These are phyloP conservation scores for Meghimatium bilineatum DNA, from an alignment of 2,888 invertebrate genomes.

Conservation along the genomic window DNA sequence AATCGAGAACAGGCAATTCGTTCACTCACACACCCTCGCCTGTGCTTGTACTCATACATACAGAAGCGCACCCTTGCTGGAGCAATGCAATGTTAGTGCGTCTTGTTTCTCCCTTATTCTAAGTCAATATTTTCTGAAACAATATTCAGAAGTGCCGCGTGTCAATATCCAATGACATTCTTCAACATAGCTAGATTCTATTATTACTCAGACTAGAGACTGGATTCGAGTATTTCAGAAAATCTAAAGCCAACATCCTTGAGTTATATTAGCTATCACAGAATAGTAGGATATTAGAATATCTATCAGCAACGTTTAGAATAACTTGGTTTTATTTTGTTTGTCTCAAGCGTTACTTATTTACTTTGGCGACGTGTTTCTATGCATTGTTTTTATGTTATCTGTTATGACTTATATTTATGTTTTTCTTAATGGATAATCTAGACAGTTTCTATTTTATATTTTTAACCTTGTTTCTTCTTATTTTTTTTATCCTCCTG, in stretches of 20 bases:
- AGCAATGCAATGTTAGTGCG: not conserved
- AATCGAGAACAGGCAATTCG: not conserved
- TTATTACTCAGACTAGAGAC: constrained; percentile 5
- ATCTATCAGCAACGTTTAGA: not conserved
- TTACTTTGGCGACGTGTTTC: not conserved
- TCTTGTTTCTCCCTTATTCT: not conserved
- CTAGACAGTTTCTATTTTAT: no score
- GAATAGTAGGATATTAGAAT: not conserved
- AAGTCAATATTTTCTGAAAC: constrained; percentile 17
- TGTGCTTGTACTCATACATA: not conserved
- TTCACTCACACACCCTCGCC: not conserved
- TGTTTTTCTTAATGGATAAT: not conserved
- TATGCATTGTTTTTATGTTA: not conserved
- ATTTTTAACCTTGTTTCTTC: no score
- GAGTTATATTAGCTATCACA: not conserved
- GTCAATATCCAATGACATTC: not conserved
- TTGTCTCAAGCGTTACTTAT: not conserved
- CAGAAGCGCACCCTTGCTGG: not conserved
- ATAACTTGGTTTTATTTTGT: not conserved
- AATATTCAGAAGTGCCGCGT: not conserved
- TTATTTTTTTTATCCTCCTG: no score
- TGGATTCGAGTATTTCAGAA: not conserved
- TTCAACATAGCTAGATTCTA: not conserved
- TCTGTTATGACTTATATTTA: not conserved
- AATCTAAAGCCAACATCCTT: constrained; percentile 9